Conservation (phyloP, 2,113 vertebrate species). For the Psittacara wagleri region DNA sequence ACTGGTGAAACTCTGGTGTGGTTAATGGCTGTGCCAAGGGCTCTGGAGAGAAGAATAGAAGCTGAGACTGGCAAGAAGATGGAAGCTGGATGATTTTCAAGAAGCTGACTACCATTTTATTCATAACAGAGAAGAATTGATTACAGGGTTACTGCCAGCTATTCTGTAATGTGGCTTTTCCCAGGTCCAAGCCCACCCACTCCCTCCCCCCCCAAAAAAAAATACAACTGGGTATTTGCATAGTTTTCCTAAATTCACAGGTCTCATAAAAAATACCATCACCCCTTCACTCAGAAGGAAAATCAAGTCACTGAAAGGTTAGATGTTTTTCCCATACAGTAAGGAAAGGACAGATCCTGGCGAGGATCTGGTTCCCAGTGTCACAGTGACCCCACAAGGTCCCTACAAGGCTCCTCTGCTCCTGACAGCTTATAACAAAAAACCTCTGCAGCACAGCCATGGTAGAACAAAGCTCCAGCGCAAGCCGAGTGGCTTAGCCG, state of each 20-base stretch:
- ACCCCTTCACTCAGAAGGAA: not conserved
- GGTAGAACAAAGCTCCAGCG: not conserved
- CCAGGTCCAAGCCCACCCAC: not conserved
- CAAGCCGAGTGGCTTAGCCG: not conserved
- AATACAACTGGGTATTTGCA: not conserved
- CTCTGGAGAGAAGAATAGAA: slow-evolving; percentile 19
- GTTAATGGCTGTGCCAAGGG: slow-evolving; percentile 19
- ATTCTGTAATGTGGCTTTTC: not conserved
- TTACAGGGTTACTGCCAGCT: not conserved
- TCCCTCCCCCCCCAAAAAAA: not conserved
- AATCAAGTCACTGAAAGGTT: not conserved
- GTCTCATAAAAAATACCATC: not conserved
- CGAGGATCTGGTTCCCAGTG: not conserved
- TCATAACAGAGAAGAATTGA: slow-evolving; percentile 8
- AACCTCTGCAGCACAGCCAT: not conserved
- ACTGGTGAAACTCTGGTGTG: slow-evolving; percentile 34
- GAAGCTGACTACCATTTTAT: slow-evolving; percentile 25
- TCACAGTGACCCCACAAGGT: not conserved
- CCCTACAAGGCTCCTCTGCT: not conserved
- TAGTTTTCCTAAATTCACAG: not conserved
- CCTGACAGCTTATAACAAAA: not conserved
- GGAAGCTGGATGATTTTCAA: slow-evolving; percentile 58
- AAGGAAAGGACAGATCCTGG: not conserved
- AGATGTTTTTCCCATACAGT: not conserved
- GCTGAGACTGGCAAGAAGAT: slow-evolving; percentile 43